phyloP scores from a whole-genome alignment of 2,113 vertebrate genomes.

The Dipodomys merriami region DNA sequence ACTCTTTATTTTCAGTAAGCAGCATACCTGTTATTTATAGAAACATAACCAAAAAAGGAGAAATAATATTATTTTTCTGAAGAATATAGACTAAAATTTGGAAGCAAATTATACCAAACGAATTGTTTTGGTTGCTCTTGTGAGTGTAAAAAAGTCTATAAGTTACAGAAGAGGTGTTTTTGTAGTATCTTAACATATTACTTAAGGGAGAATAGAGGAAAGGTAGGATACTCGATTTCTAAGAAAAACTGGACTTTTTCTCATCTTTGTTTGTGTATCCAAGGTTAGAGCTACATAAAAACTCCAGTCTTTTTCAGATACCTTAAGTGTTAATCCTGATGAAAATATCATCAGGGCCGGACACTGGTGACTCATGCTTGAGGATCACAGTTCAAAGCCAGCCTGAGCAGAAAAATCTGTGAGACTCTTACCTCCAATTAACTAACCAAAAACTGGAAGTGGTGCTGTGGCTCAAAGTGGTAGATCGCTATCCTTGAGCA shows the following conservation, averaged over 20 bases:
- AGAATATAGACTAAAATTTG: constrained; percentile 19
- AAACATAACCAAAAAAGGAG: neutral
- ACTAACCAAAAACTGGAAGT: no score
- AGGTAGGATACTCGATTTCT: neutral
- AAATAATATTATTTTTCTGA: constrained; percentile 50
- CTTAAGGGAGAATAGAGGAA: neutral
- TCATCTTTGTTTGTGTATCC: neutral
- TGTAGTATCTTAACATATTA: neutral
- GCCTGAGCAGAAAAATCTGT: no score
- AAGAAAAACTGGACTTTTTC: neutral
- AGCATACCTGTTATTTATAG: constrained; percentile 40
- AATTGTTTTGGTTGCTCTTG: neutral
- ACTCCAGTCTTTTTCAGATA: neutral
- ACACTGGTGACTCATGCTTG: no score
- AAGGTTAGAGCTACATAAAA: neutral
- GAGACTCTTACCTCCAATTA: no score
- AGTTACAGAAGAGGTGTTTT: neutral
- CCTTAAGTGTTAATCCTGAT: neutral
- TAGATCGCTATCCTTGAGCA: no score
- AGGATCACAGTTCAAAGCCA: no score
- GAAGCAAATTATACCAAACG: neutral
- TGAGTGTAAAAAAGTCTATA: neutral
- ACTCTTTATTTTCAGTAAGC: neutral
- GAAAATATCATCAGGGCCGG: neutral
- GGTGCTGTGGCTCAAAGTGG: no score